Evolutionary conservation across 1,140 invertebrate species (phyloP), one percentile per base, ranked within the genome.

Genomic region (Thalassaphorura encarpata): DNA sequence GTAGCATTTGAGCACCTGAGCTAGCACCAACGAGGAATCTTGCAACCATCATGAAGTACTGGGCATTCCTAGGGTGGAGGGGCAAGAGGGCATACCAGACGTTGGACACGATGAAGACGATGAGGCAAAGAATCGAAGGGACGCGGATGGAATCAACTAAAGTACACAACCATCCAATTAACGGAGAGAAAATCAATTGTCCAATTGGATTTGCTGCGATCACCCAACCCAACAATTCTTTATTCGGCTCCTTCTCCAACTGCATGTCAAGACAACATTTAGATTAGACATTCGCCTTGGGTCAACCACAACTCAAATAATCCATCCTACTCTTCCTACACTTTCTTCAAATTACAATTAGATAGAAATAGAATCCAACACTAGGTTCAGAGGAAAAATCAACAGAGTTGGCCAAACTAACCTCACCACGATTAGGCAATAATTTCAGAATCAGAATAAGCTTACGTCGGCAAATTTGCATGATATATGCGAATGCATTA

Each of bases 131-230:
- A 26, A 88, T 71, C 26, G 91, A 71, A 1, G 88, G 87, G 40
- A 82, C 64, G 48, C 87, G 77, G 29, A 83, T 81, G 1, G 78
- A 80, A 23, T 79, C 79, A 4, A 82, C 69, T 64, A 77, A 80
- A 71, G 90, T 91, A 23, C 83, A 81, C 85, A 87, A 89, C 77
- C 80, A 83, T 18, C 90, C 90, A 52, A 91, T 77, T 54, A 92
- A 68, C 11, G 89, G 89, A 4, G 89, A 91, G 65, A 88, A 87
- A 29, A 90, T 68, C 78, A 93, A 83, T 75, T 93, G 89, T 3
- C 84, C 89, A 26, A 93, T 73, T 29, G 89, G 89, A 74, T 90
- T 90, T 13, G 85, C 83, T 16, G 87, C 89, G 21, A 93, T 85
- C 15, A 89, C 81, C 66, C 83, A 82, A 23, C 89, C 87, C 75